Conservation (phyloP, 2,888 invertebrate species). For the Dichetophora obliterata region DNA sequence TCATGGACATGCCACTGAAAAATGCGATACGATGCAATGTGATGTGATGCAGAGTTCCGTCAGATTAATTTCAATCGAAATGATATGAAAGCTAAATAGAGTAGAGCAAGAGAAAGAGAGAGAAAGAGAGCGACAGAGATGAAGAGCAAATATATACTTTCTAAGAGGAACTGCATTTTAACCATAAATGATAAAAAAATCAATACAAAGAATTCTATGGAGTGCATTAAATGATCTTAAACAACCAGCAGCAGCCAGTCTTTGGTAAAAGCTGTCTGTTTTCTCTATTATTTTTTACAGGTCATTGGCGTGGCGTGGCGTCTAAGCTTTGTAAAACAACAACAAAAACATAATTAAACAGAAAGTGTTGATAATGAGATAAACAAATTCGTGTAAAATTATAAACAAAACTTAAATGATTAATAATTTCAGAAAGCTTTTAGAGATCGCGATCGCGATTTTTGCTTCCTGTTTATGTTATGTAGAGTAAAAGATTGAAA, state of each 20-base stretch:
- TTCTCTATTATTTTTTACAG: neutral
- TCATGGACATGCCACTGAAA: conserved; percentile 31
- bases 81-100: neutral
- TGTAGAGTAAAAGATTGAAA: neutral
- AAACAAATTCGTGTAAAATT: neutral
- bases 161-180: neutral
- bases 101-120: neutral
- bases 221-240: neutral
- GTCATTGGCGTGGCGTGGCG: conserved; percentile 5
- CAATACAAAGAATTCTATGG: neutral
- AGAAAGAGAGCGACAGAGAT: neutral
- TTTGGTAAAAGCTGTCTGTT: neutral
- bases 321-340: neutral
- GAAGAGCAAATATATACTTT: neutral
- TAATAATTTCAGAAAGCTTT: neutral
- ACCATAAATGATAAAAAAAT: neutral
- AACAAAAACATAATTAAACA: conserved; percentile 1
- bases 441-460: neutral
- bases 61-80: neutral
- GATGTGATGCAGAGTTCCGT: conserved; percentile 2
- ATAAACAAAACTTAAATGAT: neutral
- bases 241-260: neutral
- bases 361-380: conserved; percentile 18
- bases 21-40: neutral
- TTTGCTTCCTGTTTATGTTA: neutral